Base-by-base conservation (phyloP, 2,797 vertebrate genomes). In the Taenioides sp. region DNA sequence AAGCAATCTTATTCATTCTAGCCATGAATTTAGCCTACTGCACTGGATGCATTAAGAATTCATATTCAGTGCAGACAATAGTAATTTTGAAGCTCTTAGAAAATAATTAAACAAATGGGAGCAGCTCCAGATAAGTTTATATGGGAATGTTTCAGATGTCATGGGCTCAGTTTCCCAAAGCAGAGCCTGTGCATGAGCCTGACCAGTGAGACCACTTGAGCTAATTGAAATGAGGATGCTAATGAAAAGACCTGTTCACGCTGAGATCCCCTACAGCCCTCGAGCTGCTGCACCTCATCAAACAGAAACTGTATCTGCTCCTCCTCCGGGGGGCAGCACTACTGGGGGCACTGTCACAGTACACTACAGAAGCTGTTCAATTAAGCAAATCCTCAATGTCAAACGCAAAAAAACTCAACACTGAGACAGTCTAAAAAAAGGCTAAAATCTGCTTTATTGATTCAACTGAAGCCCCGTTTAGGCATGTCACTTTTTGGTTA, bases 301-400 rank as follows among this genome's bases (percentile, higher is more conserved):
- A 88, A 88, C 43, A 73, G 92, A 93, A 90, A 93, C 77, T 5
- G 75, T 86, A 90, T 85, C 80, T 14, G 47, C 69, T 54, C 65
- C 52, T 63, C 86, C 88, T 84, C 14, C 79, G 86, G 37, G 79
- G 89, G 84, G 85, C 81, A 10, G 67, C 63, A 74, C 72, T 72
- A 49, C 83, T 34, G 43, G 50, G 47, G 72, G 67, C 25, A 63
- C 76, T 65, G 80, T 88, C 86, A 77, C 79, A 76, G 91, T 88
- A 89, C 80, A 86, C 61, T 72, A 79, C 70, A 72, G 77, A 66
- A 82, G 72, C 12, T 59, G 71, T 73, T 89, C 84, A 87, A 89
- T 87, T 90, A 91, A 84, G 80, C 82, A 84, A 87, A 86, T 84
- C 71, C 82, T 69, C 78, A 66, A 73, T 67, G 69, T 62, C 84